Conservation (phyloP, 2,797 vertebrate species). For the Rhynchonycteris naso region DNA sequence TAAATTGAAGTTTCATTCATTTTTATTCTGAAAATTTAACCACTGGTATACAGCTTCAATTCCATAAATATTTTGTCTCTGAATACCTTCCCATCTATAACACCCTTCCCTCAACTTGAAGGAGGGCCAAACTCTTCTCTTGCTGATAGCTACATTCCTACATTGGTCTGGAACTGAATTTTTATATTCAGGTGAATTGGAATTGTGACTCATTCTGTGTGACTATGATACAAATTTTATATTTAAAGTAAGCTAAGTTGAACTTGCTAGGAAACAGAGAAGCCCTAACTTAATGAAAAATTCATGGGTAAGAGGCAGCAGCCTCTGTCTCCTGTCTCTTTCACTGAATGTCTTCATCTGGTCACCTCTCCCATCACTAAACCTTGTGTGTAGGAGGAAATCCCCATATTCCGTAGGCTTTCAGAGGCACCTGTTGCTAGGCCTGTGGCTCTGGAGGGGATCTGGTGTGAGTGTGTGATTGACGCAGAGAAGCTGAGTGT, state of each 20-base stretch:
- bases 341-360: not conserved
- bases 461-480: fast-evolving
- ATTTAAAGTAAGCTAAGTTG: conserved; percentile 44
- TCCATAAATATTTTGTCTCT: not conserved
- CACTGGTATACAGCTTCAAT: not conserved
- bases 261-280: conserved; percentile 28
- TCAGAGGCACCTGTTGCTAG: not conserved
- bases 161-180: not conserved
- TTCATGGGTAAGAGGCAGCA: not conserved
- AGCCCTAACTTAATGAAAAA: not conserved
- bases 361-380: not conserved
- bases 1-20: conserved; percentile 24
- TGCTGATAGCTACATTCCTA: not conserved
- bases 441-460: not conserved
- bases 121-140: not conserved
- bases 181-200: conserved; percentile 35
- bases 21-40: not conserved
- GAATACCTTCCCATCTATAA: not conserved
- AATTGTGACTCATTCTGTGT: conserved; percentile 30
- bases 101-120: not conserved
- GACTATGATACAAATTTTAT: conserved; percentile 23
- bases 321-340: not conserved
- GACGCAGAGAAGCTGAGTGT: not conserved
- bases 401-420: fast-evolving
- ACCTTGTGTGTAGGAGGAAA: not conserved